phyloP scores from a whole-genome alignment of 2,797 vertebrate genomes.

The Xerus rutilus region DNA sequence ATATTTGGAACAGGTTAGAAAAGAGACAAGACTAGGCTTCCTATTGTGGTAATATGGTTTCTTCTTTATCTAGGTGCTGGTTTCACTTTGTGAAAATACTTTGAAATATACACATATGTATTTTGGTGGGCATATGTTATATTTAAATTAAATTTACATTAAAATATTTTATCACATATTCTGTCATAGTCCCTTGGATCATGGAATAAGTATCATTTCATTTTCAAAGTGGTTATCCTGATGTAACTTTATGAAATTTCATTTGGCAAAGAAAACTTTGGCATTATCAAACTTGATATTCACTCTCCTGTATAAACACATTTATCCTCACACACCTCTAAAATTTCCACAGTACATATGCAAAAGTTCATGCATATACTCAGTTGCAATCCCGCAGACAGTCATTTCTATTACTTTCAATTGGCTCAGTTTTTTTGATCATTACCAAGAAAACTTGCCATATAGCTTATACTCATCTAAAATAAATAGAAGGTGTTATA shows the following conservation, averaged over 20 bases:
- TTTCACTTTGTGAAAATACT: background rate
- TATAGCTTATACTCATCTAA: background rate
- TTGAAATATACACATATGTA: background rate
- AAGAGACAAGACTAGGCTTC: background rate
- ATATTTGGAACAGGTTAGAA: background rate
- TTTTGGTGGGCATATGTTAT: background rate
- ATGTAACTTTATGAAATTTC: background rate
- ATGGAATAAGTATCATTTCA: background rate
- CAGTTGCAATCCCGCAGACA: background rate
- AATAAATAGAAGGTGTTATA: background rate
- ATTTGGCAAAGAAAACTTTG: background rate
- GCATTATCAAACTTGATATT: background rate
- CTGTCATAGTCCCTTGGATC: background rate
- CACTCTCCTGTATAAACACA: background rate
- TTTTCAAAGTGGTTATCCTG: background rate
- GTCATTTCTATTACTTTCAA: background rate
- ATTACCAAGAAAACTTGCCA: background rate
- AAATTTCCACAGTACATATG: background rate
- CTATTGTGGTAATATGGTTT: background rate
- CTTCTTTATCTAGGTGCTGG: background rate
- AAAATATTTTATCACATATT: background rate
- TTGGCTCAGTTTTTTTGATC: slow-evolving; percentile 1
- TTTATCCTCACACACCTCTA: background rate
- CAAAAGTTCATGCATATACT: background rate
- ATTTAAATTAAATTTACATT: slow-evolving; percentile 1